A percentile compares a stretch with the other conserved stretches of the same genome.
phyloP scores from a whole-genome alignment of 2,113 vertebrate species.

The Isurus oxyrinchus region DNA sequence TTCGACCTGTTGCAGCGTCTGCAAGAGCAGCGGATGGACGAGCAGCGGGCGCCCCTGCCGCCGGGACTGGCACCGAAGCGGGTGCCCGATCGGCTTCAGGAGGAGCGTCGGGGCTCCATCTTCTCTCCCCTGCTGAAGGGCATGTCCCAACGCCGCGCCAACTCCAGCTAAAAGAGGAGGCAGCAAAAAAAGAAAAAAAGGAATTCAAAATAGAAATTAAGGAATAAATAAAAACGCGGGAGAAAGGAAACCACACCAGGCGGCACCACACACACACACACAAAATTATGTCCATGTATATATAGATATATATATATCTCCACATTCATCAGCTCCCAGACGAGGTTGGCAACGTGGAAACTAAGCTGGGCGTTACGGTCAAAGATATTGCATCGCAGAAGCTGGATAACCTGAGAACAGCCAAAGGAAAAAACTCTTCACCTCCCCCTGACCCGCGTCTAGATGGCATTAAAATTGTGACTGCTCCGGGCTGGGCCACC shows the following conservation, averaged over 20 bases:
- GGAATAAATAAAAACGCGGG: too few species aligned
- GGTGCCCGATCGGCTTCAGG: not conserved
- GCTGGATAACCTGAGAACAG: not conserved
- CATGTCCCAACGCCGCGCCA: not conserved
- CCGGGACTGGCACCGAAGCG: constrained; percentile 43
- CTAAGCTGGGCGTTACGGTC: not conserved
- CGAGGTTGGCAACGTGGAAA: too few species aligned
- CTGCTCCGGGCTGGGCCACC: not conserved
- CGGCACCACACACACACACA: too few species aligned
- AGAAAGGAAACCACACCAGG: too few species aligned
- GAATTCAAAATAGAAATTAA: too few species aligned
- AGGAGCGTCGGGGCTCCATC: not conserved
- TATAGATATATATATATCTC: too few species aligned
- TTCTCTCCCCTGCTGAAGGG: not conserved
- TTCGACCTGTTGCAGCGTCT: constrained; percentile 76
- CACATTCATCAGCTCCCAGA: not conserved
- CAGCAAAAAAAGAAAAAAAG: not conserved
- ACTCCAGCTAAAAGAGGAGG: not conserved
- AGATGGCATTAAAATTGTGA: not conserved
- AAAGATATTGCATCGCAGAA: not conserved
- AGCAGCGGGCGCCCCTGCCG: constrained; percentile 68
- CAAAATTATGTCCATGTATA: too few species aligned
- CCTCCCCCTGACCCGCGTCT: not conserved
- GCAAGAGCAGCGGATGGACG: constrained; percentile 74
- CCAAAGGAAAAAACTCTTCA: not conserved